phyloP scores from a whole-genome alignment of 1,140 invertebrate species.

The Zaprionus inermis region DNA sequence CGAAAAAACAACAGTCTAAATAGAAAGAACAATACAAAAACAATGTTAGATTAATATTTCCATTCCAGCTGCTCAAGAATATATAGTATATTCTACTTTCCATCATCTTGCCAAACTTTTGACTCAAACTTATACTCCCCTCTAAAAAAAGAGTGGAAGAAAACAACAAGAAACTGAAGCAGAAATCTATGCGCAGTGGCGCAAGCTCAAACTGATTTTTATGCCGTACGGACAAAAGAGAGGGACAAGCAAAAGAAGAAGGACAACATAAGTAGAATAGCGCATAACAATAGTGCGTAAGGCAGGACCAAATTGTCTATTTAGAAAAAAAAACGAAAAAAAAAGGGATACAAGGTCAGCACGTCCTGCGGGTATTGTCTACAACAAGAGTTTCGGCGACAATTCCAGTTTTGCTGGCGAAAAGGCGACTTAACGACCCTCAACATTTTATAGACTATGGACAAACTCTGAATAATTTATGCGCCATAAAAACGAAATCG shows the following conservation, averaged over 20 bases:
- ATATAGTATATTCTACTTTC: no score
- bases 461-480: slow-evolving; percentile 79
- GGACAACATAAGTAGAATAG: background rate
- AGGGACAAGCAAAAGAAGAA: background rate
- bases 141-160: background rate
- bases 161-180: slow-evolving; percentile 40
- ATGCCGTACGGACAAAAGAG: slow-evolving; percentile 35
- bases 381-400: slow-evolving; percentile 4
- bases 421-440: slow-evolving; percentile 66
- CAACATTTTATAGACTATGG: slow-evolving; percentile 76
- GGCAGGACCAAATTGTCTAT: slow-evolving; percentile 75
- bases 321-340: slow-evolving; percentile 40
- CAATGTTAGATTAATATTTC: no score
- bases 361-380: slow-evolving; percentile 31
- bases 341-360: slow-evolving; percentile 73
- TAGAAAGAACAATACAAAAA: no score
- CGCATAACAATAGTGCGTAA: slow-evolving; percentile 74
- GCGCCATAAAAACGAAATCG: slow-evolving; percentile 76
- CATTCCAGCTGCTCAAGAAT: no score
- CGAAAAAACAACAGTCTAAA: no score
- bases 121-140: background rate
- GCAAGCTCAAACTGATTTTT: slow-evolving; percentile 74
- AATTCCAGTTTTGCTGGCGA: slow-evolving; percentile 28
- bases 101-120: no score
- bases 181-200: slow-evolving; percentile 68